Evolutionary conservation across 1,140 invertebrate species (phyloP).

Genomic region (Nilaparvata lugens): DNA sequence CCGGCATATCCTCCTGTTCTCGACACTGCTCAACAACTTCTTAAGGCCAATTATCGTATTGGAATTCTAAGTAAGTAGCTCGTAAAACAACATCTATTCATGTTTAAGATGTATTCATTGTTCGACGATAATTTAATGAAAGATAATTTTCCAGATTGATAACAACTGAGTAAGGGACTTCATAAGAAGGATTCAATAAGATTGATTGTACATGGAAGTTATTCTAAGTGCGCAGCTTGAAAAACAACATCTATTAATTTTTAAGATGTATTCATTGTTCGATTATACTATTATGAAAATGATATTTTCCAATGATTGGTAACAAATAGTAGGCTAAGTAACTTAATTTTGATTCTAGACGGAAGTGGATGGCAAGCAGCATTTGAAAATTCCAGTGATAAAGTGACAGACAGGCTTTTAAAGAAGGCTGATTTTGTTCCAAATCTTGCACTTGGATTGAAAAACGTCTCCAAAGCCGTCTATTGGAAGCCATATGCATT

Average conservation of each 20-base stretch:
- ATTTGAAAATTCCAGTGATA: constrained; percentile 48
- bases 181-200: too few species aligned
- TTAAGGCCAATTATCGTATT: constrained; percentile 46
- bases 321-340: too few species aligned
- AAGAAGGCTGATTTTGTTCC: constrained; percentile 54
- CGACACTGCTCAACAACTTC: constrained; percentile 50
- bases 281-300: too few species aligned
- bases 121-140: too few species aligned
- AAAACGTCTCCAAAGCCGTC: constrained; percentile 51
- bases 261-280: too few species aligned
- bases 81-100: background rate
- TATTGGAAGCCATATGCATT: constrained; percentile 53
- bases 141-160: too few species aligned
- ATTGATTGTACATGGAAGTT: too few species aligned
- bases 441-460: constrained; percentile 49
- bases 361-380: constrained; percentile 58
- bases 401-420: constrained; percentile 44
- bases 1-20: constrained; percentile 57
- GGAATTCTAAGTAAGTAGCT: constrained; percentile 45
- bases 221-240: too few species aligned
- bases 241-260: too few species aligned
- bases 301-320: too few species aligned
- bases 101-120: constrained; percentile 10
- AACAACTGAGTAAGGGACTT: too few species aligned
- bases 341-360: too few species aligned